A percentile compares a stretch with the other conserved stretches of the same genome.
phyloP scores from a whole-genome alignment of 2,113 vertebrate species.

The Leucosticte australis region DNA sequence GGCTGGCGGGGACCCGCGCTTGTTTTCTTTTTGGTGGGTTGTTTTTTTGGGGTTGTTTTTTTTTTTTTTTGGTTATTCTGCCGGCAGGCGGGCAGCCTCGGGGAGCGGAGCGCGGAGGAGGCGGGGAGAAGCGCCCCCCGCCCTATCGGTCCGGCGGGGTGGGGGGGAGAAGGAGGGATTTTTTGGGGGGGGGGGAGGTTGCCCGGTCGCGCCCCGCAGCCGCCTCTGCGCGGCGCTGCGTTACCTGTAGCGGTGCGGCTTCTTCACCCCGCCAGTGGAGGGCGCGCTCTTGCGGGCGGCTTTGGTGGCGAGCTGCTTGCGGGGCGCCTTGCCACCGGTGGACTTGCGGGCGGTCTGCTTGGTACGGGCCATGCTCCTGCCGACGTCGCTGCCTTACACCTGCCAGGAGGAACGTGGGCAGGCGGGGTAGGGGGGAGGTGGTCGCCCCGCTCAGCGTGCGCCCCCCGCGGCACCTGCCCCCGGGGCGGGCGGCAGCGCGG shows the following conservation, averaged over 20 bases:
- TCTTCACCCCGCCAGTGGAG: conserved; percentile 89
- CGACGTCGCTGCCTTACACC: conserved; percentile 65
- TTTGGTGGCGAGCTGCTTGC: conserved; percentile 67
- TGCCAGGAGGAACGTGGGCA: background rate
- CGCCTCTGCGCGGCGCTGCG: conserved; percentile 73
- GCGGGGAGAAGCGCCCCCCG: background rate
- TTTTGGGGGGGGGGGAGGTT: background rate
- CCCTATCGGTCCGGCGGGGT: background rate
- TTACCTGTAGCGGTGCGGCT: conserved; percentile 90
- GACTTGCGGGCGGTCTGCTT: conserved; percentile 61
- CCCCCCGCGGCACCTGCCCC: background rate
- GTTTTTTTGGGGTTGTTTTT: too few relatives aligned
- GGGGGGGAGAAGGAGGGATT: background rate
- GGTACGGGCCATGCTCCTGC: conserved; percentile 86
- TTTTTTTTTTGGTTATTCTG: background rate
- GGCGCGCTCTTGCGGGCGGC: conserved; percentile 29
- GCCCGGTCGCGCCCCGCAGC: background rate
- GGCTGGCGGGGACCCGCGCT: too few relatives aligned
- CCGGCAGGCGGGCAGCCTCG: background rate
- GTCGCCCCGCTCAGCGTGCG: background rate
- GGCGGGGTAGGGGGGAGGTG: too few relatives aligned
- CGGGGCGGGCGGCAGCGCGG: background rate
- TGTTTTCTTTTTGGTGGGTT: background rate
- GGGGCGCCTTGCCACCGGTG: conserved; percentile 64
- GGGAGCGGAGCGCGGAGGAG: background rate